Conservation (phyloP, 1,140 invertebrate species). For the Papilio xuthus region DNA sequence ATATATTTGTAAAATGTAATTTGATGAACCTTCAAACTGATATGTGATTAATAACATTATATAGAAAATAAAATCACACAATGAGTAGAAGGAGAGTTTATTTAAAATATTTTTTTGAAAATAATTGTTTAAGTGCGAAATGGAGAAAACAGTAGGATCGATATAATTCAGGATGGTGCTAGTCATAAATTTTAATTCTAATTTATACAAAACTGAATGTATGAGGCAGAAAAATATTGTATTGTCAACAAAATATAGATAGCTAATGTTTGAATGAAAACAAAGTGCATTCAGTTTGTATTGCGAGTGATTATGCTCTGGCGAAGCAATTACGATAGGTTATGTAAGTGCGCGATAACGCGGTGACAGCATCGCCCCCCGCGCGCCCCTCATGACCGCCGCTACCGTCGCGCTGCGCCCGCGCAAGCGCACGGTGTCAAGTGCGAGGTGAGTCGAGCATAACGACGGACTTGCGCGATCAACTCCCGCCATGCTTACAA, state of each 20-base stretch:
- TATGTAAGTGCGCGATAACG: conserved; percentile 22
- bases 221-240: not conserved
- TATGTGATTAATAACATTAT: too few relatives aligned
- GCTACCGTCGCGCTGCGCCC: not conserved
- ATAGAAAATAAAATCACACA: too few relatives aligned
- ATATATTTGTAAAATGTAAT: too few relatives aligned
- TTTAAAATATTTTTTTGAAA: too few relatives aligned
- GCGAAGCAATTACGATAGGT: conserved; percentile 23
- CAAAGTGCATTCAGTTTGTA: conserved; percentile 1
- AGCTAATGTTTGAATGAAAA: not conserved
- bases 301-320: not conserved
- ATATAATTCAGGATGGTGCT: too few relatives aligned
- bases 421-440: conserved; percentile 9
- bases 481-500: not conserved
- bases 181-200: too few relatives aligned
- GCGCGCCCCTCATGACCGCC: not conserved
- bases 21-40: too few relatives aligned
- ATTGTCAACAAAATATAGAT: not conserved
- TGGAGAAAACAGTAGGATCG: too few relatives aligned
- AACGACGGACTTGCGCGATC: not conserved
- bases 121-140: too few relatives aligned
- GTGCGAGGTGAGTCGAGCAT: not conserved
- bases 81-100: too few relatives aligned
- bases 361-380: conserved; percentile 12
- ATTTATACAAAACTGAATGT: not conserved